Evolutionary conservation across 2,888 invertebrate genomes (phyloP), one percentile per base, ranked within the genome.

Genomic region (Dioctria linearis): DNA sequence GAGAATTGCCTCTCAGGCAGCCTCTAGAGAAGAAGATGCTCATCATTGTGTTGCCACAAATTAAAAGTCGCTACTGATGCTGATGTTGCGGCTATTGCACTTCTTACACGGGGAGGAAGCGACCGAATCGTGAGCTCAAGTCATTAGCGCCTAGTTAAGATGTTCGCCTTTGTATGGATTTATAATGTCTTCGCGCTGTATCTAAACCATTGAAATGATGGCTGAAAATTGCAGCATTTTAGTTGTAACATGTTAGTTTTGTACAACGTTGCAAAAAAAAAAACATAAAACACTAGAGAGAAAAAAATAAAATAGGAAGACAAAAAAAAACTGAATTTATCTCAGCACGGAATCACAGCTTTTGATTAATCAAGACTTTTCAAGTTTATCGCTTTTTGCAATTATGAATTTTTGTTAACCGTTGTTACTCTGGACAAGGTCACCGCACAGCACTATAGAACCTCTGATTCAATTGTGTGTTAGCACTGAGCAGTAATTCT

Each of bases 111-210:
- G n/a, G 2, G 40, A 71, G 71, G 71, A 71, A 71, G 54, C 71
- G 40, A n/a, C 54, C 71, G 51, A 51, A 71, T 71, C 71, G 71
- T 71, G 71, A 71, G 71, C 51, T 11, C 5, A 51, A 71, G 39
- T 71, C 71, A 71, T 71, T 71, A 71, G 71, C 71, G 40, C 71
- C 71, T 71, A 39, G 51, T 71, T 71, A 46, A 54, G 54, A 39
- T 37, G 71, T 49, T 71, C 51, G 67, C 67, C 13, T 46, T 46
- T 46, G 5, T 46, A 46, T 46, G 5, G 8, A 46, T 1, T 8
- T 46, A 6, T 8, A 46, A 46, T 46, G 46, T 46, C 46, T 46
- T 66, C 51, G 49, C 69, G n/a, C 13, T 69, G 25, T 8, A 9
- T 11, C 67, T 13, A 63, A 25, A 46, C 25, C 25, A 5, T 11